Percentiles rank a stretch among this genome's conserved stretches.
Conservation (phyloP, 1,140 invertebrate species). For the Drosophila albomicans region DNA sequence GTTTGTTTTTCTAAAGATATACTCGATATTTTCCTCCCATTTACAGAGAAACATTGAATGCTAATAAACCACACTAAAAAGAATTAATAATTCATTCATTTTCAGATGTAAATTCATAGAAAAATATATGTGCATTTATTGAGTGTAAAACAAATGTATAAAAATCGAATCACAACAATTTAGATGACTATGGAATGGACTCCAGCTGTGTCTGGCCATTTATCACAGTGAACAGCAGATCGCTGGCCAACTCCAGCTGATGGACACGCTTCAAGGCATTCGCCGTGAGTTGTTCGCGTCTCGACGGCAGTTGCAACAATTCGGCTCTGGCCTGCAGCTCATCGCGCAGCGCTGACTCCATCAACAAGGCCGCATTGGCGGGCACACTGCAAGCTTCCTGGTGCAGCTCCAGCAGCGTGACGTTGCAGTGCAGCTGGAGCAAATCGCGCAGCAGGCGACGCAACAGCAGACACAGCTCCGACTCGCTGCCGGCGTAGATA, state of each 20-base stretch:
- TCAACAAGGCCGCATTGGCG: constrained; percentile 12
- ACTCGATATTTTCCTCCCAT: no score
- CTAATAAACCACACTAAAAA: no score
- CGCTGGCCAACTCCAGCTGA: constrained; percentile 53
- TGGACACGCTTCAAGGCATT: constrained; percentile 25
- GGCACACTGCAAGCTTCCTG: constrained; percentile 12
- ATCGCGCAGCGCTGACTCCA: constrained; percentile 52
- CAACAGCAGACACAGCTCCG: constrained; percentile 47
- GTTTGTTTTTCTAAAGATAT: no score
- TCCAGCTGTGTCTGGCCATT: constrained; percentile 3
- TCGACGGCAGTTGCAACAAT: constrained; percentile 9
- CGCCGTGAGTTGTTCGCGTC: not conserved
- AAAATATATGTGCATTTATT: no score
- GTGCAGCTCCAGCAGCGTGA: constrained; percentile 36
- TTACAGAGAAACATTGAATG: no score
- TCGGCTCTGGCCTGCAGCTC: constrained; percentile 47
- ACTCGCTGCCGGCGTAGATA: constrained; percentile 53
- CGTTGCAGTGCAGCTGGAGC: constrained; percentile 58
- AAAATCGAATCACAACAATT: not conserved
- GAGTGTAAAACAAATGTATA: not conserved
- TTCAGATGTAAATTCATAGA: no score
- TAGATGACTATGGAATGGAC: not conserved
- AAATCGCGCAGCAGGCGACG: constrained; percentile 52
- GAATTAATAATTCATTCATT: no score
- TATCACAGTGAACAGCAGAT: constrained; percentile 57